Evolutionary conservation across 2,113 vertebrate genomes (phyloP).

Genomic region (Azemiops feae): DNA sequence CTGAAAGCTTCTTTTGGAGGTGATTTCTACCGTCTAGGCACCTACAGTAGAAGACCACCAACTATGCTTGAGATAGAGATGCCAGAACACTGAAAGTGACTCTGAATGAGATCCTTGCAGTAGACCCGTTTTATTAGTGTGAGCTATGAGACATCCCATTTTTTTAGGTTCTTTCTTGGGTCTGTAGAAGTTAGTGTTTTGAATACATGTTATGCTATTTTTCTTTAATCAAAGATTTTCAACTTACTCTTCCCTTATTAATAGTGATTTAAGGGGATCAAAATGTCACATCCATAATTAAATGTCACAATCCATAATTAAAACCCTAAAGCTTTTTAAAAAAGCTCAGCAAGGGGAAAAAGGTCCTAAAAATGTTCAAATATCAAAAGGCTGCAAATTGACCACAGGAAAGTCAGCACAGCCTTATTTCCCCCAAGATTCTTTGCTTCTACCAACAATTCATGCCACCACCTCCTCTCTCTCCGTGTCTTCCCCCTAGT

Average conservation of each 20-base stretch:
- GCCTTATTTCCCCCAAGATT: not conserved
- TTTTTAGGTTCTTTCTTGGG: not conserved
- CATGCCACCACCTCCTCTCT: not conserved
- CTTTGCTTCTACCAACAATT: not conserved
- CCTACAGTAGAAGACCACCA: not conserved
- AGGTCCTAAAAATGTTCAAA: not conserved
- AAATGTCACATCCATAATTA: not conserved
- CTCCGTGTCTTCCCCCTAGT: not conserved
- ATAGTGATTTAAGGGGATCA: not conserved
- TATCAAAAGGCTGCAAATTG: not conserved
- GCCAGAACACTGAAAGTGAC: not conserved
- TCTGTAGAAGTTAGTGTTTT: not conserved
- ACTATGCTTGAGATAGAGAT: not conserved
- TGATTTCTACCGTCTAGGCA: not conserved
- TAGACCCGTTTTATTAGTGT: not conserved
- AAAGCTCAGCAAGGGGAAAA: not conserved
- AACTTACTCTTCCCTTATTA: not conserved
- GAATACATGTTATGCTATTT: not conserved
- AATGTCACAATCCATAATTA: not conserved
- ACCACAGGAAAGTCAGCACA: not conserved
- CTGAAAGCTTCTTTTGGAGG: not conserved
- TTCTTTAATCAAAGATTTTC: not conserved
- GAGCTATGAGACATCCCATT: not conserved
- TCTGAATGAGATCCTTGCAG: not conserved
- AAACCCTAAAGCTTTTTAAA: not conserved